phyloP scores from a whole-genome alignment of 2,888 invertebrate species.

The Deroplatys truncata region DNA sequence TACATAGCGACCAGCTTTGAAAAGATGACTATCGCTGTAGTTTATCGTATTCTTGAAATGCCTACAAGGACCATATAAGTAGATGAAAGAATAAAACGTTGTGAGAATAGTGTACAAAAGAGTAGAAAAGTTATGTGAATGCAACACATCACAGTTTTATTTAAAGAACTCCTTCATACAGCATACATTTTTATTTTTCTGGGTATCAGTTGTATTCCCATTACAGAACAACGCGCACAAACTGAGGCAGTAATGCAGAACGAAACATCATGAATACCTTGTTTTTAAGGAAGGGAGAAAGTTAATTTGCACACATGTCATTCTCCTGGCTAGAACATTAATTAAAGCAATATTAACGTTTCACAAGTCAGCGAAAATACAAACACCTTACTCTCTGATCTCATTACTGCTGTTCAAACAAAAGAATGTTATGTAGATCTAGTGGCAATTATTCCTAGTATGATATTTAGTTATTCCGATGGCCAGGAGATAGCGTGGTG shows the following conservation, averaged over 20 bases:
- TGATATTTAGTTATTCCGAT: background rate
- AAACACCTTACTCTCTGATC: background rate
- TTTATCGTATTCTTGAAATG: too few relatives aligned
- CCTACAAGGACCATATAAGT: too few relatives aligned
- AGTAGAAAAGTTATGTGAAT: too few relatives aligned
- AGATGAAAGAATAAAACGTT: too few relatives aligned
- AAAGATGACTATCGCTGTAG: too few relatives aligned
- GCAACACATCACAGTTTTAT: too few relatives aligned
- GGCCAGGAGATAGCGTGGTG: background rate
- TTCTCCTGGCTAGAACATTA: background rate
- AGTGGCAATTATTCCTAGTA: background rate
- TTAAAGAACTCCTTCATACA: too few relatives aligned
- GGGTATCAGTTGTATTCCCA: background rate
- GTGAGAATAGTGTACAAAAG: too few relatives aligned
- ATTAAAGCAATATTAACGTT: background rate
- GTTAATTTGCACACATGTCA: background rate
- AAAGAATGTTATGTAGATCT: background rate
- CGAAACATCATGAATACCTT: background rate
- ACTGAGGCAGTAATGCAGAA: background rate
- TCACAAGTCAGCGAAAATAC: background rate
- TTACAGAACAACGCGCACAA: background rate
- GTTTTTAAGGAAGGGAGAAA: background rate
- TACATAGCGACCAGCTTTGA: too few relatives aligned
- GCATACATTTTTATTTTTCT: background rate
- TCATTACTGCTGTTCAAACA: background rate